Conservation (phyloP, 2,797 vertebrate species). For the Gobio occitaniae region DNA sequence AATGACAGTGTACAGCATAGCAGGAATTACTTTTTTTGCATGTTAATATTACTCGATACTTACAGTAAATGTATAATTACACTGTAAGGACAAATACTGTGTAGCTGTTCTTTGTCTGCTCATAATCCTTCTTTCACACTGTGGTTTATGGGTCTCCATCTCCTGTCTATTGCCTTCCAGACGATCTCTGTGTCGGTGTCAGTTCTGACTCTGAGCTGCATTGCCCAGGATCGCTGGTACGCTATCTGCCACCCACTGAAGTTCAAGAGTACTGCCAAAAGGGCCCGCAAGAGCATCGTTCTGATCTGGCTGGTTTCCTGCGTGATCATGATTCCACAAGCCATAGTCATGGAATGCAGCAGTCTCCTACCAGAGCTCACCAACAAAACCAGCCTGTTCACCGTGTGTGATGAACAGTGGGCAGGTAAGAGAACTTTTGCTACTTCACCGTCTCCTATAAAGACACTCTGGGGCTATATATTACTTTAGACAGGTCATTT, state of each 20-base stretch:
- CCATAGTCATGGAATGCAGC: slow-evolving; percentile 94
- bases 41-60: too few species aligned
- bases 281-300: slow-evolving; percentile 91
- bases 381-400: slow-evolving; percentile 96
- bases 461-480: neutral
- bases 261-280: slow-evolving; percentile 96
- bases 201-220: slow-evolving; percentile 95
- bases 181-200: slow-evolving; percentile 97
- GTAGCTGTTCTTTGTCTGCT: neutral
- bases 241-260: slow-evolving; percentile 97
- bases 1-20: neutral
- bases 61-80: neutral
- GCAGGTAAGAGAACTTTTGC: slow-evolving; percentile 79
- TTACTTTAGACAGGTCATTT: neutral
- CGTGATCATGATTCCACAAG: slow-evolving; percentile 95
- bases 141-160: neutral
- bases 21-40: neutral
- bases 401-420: slow-evolving; percentile 95
- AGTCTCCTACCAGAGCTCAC: slow-evolving; percentile 90
- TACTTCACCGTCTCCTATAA: neutral
- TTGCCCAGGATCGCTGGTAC: slow-evolving; percentile 97
- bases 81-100: neutral
- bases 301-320: slow-evolving; percentile 96
- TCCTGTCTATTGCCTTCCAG: slow-evolving; percentile 68
- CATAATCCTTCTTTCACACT: neutral